Percentiles rank a stretch among this genome's conserved stretches.
Evolutionary conservation across 2,888 invertebrate species (phyloP).

Genomic region (Parasteatoda lunata): DNA sequence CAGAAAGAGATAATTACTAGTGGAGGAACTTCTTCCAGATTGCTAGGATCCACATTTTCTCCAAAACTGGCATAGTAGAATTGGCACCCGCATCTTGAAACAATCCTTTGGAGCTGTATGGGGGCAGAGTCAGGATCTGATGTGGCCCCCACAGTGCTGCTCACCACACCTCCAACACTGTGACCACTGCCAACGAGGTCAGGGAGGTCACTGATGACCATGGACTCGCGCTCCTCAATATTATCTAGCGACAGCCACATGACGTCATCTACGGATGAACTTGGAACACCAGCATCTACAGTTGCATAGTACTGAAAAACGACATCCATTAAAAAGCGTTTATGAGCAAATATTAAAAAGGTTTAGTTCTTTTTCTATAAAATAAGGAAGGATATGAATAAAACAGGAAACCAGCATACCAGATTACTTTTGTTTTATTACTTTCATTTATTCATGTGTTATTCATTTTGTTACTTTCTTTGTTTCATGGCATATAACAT

Average conservation of each 20-base stretch:
- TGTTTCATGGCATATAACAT: too few relatives aligned
- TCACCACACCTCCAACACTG: slow-evolving; percentile 97
- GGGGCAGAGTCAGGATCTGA: slow-evolving; percentile 61
- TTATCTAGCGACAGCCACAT: slow-evolving; percentile 97
- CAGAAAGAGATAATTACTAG: slow-evolving; percentile 59
- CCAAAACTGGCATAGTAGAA: slow-evolving; percentile 97
- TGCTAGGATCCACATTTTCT: slow-evolving; percentile 83
- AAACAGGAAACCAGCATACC: too few relatives aligned
- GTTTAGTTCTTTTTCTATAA: too few relatives aligned
- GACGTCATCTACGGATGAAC: slow-evolving; percentile 77
- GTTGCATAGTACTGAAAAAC: slow-evolving; percentile 90
- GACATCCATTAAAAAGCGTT: too few relatives aligned
- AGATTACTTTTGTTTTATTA: too few relatives aligned
- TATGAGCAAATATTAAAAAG: too few relatives aligned
- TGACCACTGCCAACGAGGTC: slow-evolving; percentile 95
- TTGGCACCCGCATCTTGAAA: slow-evolving; percentile 97
- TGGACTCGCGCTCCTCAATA: slow-evolving; percentile 84
- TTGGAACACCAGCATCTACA: slow-evolving; percentile 81
- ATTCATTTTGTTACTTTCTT: too few relatives aligned
- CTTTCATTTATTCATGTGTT: too few relatives aligned
- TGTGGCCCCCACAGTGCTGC: slow-evolving; percentile 84
- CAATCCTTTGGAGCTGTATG: slow-evolving; percentile 92
- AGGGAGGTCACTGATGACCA: slow-evolving; percentile 85
- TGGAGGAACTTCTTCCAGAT: slow-evolving; percentile 79
- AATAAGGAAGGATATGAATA: too few relatives aligned